phyloP scores from a whole-genome alignment of 1,140 invertebrate species.

The Drosophila quadrilineata region DNA sequence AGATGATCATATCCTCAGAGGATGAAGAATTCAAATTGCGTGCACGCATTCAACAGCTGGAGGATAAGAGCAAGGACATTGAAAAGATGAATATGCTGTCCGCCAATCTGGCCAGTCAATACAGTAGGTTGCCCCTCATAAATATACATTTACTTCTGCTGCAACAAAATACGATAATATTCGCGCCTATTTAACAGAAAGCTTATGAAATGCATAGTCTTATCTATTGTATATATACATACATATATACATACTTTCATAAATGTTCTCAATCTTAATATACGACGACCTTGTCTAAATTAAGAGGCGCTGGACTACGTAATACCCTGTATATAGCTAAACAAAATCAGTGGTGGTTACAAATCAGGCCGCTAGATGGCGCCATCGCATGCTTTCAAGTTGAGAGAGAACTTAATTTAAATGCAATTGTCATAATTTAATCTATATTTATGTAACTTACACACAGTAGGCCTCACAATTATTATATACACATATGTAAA shows the following conservation, averaged over 20 bases:
- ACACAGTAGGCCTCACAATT: not conserved
- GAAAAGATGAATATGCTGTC: slow-evolving; percentile 73
- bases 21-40: slow-evolving; percentile 72
- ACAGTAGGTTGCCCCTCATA: slow-evolving; percentile 53
- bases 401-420: too few species aligned
- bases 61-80: slow-evolving; percentile 75
- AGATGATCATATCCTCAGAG: slow-evolving; percentile 73
- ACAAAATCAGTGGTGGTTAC: too few species aligned
- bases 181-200: not conserved
- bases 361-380: too few species aligned
- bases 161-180: too few species aligned
- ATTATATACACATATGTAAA: not conserved
- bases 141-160: not conserved
- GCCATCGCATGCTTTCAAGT: too few species aligned
- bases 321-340: too few species aligned
- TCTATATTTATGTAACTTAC: not conserved
- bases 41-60: slow-evolving; percentile 69
- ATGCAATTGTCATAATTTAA: too few species aligned
- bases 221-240: not conserved
- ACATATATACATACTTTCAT: slow-evolving; percentile 4
- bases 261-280: slow-evolving; percentile 12
- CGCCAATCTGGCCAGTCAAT: slow-evolving; percentile 59
- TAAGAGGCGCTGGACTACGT: too few species aligned
- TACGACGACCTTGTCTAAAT: not conserved
- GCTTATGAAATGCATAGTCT: too few species aligned